Base-by-base conservation (phyloP, 2,888 invertebrate genomes). In the Drosophila rubida region DNA sequence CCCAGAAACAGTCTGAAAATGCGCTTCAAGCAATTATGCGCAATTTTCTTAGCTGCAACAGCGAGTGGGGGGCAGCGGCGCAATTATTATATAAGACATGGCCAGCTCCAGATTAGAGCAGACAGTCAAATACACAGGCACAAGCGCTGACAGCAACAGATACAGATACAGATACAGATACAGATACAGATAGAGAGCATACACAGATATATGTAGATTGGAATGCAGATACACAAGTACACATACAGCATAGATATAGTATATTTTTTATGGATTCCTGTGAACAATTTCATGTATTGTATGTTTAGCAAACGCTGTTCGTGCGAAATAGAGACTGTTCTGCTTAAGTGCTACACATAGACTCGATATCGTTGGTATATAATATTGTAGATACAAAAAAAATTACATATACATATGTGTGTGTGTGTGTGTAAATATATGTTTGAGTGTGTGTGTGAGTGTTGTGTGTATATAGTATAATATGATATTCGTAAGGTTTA, bases 201-300 rank as follows among this genome's bases (percentile, higher is more conserved):
- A 19, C 22, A 46, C 35, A 35, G 13, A 7, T 13, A 14, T 13
- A 35, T 5, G 4, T 35, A 54, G 13, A 60, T n/a, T 37, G 9
- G 37, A 30, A 58, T 11, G 55, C 32, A 48, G 11, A 45, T 46
- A 19, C 11, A 67, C 32, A 55, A 19, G 44, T 45, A 37, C 6
- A 50, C 11, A 30, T 37, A 50, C 53, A 37, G 2, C 14, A 25
- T 22, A 25, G 45, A 39, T 58, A n/a, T 25, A 46, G 32, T 50
- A 63, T 67, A 61, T 75, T 66, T 68, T 59, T 69, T 41, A 78
- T 74, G 61, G 69, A 75, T 84, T 77, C 62, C 65, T 73, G 72
- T 79, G 63, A 58, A 80, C 73, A 82, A 65, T 80, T 79, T 74
- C 35, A 77, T 49, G 63, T 78, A 66, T 63, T 49, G 63, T 78